phyloP scores from a whole-genome alignment of 2,888 invertebrate species.

The Hoplodrina blanda region DNA sequence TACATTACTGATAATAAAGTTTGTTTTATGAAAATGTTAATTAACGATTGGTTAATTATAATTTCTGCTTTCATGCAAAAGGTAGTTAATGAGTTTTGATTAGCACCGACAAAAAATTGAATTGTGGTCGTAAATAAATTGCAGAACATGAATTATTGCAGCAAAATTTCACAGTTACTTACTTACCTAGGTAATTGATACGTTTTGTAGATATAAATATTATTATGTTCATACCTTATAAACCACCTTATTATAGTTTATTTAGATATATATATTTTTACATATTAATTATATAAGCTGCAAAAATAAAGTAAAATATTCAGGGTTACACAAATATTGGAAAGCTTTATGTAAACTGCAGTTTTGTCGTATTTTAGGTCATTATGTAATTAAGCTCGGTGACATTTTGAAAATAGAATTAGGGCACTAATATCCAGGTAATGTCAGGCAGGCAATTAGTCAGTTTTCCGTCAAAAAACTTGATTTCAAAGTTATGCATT shows the following conservation, averaged over 20 bases:
- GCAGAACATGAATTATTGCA: conserved; percentile 1
- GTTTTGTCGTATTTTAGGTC: no score
- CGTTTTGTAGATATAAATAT: no score
- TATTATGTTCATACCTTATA: background rate
- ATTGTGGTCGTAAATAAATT: background rate
- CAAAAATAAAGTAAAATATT: background rate
- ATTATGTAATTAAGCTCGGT: no score
- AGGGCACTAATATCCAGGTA: no score
- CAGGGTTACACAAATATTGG: background rate
- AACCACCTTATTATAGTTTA: background rate
- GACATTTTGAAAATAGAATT: no score
- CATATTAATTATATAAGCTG: background rate
- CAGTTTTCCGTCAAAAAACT: no score
- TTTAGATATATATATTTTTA: background rate
- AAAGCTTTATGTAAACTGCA: background rate
- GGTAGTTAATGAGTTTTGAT: background rate
- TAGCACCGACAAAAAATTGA: background rate
- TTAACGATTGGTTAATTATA: background rate
- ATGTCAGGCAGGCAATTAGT: no score
- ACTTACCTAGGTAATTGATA: background rate
- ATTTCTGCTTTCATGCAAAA: background rate
- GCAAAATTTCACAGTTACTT: background rate
- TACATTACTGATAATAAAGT: background rate
- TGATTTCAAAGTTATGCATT: no score
- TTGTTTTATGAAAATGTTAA: background rate